These are phyloP conservation scores for Spongia lamella DNA, from an alignment of 37 sponge, comb jelly and placozoan species.

Conservation along the genomic window DNA sequence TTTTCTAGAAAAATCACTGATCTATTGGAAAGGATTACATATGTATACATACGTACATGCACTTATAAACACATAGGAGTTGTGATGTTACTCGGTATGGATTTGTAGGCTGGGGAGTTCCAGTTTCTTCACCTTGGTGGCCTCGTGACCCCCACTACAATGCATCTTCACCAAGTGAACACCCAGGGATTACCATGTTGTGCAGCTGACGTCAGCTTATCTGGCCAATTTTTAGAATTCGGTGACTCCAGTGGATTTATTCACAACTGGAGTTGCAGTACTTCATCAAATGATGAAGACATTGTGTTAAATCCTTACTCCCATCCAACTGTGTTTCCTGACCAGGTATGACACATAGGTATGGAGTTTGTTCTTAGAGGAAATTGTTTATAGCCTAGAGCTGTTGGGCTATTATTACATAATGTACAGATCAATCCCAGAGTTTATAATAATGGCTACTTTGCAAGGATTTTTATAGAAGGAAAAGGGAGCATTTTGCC, in stretches of 20 bases:
- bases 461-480: too few species aligned
- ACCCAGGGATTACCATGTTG: slow-evolving; percentile 19
- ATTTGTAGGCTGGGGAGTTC: slow-evolving; percentile 51
- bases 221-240: slow-evolving; percentile 69
- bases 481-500: too few species aligned
- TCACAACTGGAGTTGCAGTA: neutral
- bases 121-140: slow-evolving; percentile 65
- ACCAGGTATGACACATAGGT: neutral
- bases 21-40: too few species aligned
- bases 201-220: slow-evolving; percentile 58
- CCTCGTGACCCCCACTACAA: slow-evolving; percentile 66
- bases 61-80: too few species aligned
- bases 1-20: too few species aligned
- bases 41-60: too few species aligned
- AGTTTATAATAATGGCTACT: too few species aligned
- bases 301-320: slow-evolving; percentile 62
- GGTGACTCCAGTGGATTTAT: slow-evolving; percentile 64
- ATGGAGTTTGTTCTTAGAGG: too few species aligned
- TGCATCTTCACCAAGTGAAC: slow-evolving; percentile 51
- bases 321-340: slow-evolving; percentile 51
- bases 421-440: too few species aligned
- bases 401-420: too few species aligned
- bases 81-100: too few species aligned
- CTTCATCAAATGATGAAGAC: slow-evolving; percentile 31
- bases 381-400: too few species aligned